Conservation (phyloP, 1,140 invertebrate genomes). For the Pseudomyrmex sp. region DNA sequence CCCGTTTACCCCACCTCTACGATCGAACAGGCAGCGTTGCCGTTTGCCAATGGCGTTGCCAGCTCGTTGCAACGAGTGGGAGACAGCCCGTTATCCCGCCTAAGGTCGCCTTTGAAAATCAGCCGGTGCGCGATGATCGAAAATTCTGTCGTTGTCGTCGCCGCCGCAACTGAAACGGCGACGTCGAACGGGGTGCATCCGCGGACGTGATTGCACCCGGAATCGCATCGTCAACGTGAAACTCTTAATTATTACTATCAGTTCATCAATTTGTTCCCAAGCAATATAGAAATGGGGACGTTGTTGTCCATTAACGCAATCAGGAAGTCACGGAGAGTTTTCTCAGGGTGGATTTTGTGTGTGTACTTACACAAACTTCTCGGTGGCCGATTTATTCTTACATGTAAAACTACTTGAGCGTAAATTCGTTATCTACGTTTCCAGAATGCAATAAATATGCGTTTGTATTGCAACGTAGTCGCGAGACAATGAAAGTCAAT, state of each 20-base stretch:
- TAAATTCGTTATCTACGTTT: neutral
- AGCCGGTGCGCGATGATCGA: constrained; percentile 40
- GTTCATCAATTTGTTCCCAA: too few species aligned
- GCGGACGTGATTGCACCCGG: too few species aligned
- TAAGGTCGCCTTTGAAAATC: constrained; percentile 69
- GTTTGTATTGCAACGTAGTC: too few species aligned
- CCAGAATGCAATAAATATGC: neutral
- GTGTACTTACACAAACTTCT: too few species aligned
- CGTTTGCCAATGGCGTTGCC: constrained; percentile 72
- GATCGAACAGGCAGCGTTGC: constrained; percentile 59
- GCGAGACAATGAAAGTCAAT: constrained; percentile 9
- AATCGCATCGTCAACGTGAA: too few species aligned
- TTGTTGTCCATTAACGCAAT: too few species aligned
- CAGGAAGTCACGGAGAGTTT: too few species aligned
- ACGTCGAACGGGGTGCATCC: too few species aligned
- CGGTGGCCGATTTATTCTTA: too few species aligned
- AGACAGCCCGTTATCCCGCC: constrained; percentile 55
- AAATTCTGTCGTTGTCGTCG: constrained; percentile 56
- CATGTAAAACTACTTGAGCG: neutral
- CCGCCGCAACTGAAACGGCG: too few species aligned
- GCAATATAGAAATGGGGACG: neutral
- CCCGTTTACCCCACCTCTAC: constrained; percentile 52
- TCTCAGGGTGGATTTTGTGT: too few species aligned
- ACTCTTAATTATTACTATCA: too few species aligned
- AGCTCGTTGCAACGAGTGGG: constrained; percentile 67